Percentiles rank a stretch among this genome's conserved stretches.
Evolutionary conservation across 35 echinoderm and acorn worm species (phyloP).

Genomic region (Lytechinus pictus): DNA sequence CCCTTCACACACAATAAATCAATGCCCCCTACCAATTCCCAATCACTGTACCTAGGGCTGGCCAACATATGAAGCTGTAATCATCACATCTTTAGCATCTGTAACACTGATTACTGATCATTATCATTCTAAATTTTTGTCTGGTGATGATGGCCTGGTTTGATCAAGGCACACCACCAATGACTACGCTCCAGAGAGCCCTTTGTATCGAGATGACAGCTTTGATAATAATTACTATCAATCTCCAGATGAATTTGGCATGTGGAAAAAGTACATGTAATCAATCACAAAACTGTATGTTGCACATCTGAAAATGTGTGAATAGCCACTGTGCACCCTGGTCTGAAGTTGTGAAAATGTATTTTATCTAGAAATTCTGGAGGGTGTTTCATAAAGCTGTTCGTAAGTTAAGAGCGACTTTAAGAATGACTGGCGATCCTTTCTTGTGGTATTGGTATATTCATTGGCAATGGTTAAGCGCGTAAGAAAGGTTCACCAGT

Average conservation of each 20-base stretch:
- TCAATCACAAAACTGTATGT: not conserved
- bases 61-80: conserved; percentile 11
- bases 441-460: no score
- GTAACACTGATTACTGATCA: not conserved
- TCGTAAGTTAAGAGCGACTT: no score
- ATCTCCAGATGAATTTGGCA: not conserved
- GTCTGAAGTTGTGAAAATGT: not conserved
- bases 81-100: not conserved
- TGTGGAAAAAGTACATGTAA: not conserved
- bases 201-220: not conserved
- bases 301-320: not conserved
- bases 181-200: not conserved
- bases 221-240: not conserved
- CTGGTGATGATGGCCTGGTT: not conserved
- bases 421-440: no score
- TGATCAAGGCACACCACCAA: not conserved
- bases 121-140: not conserved
- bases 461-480: no score
- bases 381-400: no score
- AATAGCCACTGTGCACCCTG: not conserved
- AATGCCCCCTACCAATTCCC: not conserved
- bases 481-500: no score
- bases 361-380: no score
- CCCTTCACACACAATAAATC: not conserved
- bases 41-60: not conserved